Conservation (phyloP, 2,888 invertebrate genomes). For the Sthenelais limicola region DNA sequence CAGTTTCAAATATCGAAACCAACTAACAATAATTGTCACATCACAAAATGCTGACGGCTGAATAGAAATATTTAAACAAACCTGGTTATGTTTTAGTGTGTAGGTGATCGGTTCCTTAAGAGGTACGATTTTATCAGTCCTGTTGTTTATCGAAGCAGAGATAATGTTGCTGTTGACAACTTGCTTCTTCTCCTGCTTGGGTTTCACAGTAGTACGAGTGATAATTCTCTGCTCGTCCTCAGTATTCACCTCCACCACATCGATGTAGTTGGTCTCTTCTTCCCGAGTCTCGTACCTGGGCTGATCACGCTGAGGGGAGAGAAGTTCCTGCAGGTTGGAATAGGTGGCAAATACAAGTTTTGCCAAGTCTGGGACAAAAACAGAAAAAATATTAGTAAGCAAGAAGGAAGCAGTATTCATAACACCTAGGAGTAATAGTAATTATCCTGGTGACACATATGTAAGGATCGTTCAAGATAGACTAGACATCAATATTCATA, state of each 20-base stretch:
- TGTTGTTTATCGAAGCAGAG: constrained; percentile 62
- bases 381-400: not conserved
- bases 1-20: too few species aligned
- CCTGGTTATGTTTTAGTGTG: constrained; percentile 81
- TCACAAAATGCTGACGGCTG: too few species aligned
- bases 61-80: constrained; percentile 39
- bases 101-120: constrained; percentile 82
- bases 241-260: not conserved
- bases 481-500: too few species aligned
- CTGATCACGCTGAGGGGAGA: constrained; percentile 51
- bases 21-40: too few species aligned
- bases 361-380: constrained; percentile 56
- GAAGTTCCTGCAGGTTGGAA: constrained; percentile 59
- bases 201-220: not conserved
- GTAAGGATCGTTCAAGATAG: too few species aligned
- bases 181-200: constrained; percentile 16
- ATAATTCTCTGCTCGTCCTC: not conserved
- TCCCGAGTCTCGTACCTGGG: not conserved
- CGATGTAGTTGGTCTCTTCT: constrained; percentile 11
- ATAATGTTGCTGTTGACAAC: constrained; percentile 64
- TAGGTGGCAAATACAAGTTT: constrained; percentile 65
- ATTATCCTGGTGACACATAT: too few species aligned
- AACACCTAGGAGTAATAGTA: too few species aligned
- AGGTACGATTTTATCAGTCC: constrained; percentile 45
- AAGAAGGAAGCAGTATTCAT: not conserved